phyloP scores from a whole-genome alignment of 2,888 invertebrate genomes.

The Apoda limacodes region DNA sequence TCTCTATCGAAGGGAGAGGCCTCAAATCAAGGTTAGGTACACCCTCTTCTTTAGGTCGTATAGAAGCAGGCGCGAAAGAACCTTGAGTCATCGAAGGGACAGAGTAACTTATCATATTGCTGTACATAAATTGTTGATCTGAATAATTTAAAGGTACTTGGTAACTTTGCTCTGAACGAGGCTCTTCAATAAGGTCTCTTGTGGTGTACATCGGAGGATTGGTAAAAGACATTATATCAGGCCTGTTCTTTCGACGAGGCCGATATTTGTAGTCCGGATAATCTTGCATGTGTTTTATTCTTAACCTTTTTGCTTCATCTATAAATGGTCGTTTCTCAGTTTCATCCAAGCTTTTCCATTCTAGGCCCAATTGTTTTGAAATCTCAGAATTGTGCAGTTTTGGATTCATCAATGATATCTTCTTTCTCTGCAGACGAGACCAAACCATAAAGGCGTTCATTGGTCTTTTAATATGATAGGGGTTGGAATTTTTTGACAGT shows the following conservation, averaged over 20 bases:
- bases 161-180: slow-evolving; percentile 40
- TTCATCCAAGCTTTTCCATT: slow-evolving; percentile 87
- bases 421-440: slow-evolving; percentile 89
- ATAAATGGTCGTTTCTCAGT: slow-evolving; percentile 87
- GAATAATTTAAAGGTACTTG: slow-evolving; percentile 45
- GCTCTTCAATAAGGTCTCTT: slow-evolving; percentile 50
- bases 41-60: slow-evolving; percentile 47
- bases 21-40: slow-evolving; percentile 44
- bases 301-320: slow-evolving; percentile 85
- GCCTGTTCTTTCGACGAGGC: slow-evolving; percentile 72
- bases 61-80: slow-evolving; percentile 37
- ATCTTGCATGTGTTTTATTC: slow-evolving; percentile 79
- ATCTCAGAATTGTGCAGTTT: slow-evolving; percentile 84
- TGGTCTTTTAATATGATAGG: slow-evolving; percentile 89
- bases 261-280: slow-evolving; percentile 80
- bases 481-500: slow-evolving; percentile 66
- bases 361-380: slow-evolving; percentile 83
- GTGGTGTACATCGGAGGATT: slow-evolving; percentile 39
- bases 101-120: slow-evolving; percentile 54
- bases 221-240: slow-evolving; percentile 41
- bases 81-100: slow-evolving; percentile 46
- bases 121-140: slow-evolving; percentile 50
- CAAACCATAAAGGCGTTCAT: slow-evolving; percentile 99
- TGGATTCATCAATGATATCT: slow-evolving; percentile 86
- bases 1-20: slow-evolving; percentile 60